Conservation (phyloP, 1,140 invertebrate species). For the Drosophila carrolli region DNA sequence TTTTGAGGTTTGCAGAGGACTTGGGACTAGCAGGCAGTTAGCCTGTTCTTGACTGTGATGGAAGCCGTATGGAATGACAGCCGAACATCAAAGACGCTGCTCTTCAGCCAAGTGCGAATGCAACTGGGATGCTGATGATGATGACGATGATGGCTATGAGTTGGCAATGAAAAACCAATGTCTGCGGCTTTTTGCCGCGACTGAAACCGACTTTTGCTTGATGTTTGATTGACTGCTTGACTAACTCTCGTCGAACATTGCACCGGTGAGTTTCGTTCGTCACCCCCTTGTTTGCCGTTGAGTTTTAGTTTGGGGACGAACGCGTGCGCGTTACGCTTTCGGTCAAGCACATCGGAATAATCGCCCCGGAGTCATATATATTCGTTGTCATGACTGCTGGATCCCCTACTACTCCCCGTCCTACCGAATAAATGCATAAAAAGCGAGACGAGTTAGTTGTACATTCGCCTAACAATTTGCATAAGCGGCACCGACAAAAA, state of each 20-base stretch:
- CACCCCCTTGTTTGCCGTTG: background rate
- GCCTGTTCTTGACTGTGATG: slow-evolving; percentile 30
- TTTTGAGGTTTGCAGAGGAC: slow-evolving; percentile 64
- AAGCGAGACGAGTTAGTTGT: slow-evolving; percentile 47
- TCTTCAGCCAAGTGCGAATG: slow-evolving; percentile 42
- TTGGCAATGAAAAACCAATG: slow-evolving; percentile 10
- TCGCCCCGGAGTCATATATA: slow-evolving; percentile 21
- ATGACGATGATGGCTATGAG: slow-evolving; percentile 16
- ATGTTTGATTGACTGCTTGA: slow-evolving; percentile 70
- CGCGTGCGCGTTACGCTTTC: slow-evolving; percentile 38
- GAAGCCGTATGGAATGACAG: slow-evolving; percentile 25
- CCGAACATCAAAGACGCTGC: slow-evolving; percentile 43
- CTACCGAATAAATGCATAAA: slow-evolving; percentile 68
- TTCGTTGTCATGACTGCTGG: slow-evolving; percentile 7
- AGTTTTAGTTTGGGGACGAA: slow-evolving; percentile 34
- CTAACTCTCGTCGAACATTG: slow-evolving; percentile 49
- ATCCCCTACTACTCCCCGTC: no score
- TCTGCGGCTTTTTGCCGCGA: slow-evolving; percentile 19
- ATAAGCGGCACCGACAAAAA: slow-evolving; percentile 40
- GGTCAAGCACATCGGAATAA: slow-evolving; percentile 29
- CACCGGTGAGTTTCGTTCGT: slow-evolving; percentile 9
- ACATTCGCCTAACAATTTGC: slow-evolving; percentile 66
- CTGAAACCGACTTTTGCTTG: no score
- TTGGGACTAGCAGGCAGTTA: slow-evolving; percentile 24
- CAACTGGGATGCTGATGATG: slow-evolving; percentile 28